phyloP scores from a whole-genome alignment of 1,140 invertebrate genomes.

The Lordiphosa stackelbergi region DNA sequence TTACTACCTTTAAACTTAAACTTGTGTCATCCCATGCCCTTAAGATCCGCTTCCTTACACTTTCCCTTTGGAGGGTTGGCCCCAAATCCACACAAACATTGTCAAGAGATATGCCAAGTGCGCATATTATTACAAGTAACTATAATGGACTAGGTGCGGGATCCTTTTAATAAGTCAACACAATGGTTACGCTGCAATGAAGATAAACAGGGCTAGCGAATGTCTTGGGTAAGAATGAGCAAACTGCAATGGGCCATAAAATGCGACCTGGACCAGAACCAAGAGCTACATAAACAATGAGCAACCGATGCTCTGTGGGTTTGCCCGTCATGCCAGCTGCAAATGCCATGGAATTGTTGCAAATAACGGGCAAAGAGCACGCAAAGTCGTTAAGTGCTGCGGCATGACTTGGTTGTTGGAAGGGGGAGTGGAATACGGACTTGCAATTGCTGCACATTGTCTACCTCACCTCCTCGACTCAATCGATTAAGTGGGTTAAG shows the following conservation, averaged over 20 bases:
- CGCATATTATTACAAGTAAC: constrained; percentile 7
- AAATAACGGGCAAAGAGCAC: constrained; percentile 34
- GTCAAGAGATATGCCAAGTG: constrained; percentile 15
- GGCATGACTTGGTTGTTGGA: constrained; percentile 32
- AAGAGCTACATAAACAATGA: constrained; percentile 42
- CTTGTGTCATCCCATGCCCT: constrained; percentile 28
- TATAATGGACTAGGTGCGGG: constrained; percentile 25
- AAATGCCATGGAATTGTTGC: constrained; percentile 37
- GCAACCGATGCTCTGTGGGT: constrained; percentile 19
- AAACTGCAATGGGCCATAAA: constrained; percentile 28
- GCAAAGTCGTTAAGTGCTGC: constrained; percentile 59
- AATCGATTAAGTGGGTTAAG: constrained; percentile 67
- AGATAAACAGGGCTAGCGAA: constrained; percentile 1
- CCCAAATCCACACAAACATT: constrained; percentile 37
- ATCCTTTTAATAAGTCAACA: constrained; percentile 46
- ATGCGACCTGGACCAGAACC: constrained; percentile 7
- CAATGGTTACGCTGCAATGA: constrained; percentile 8
- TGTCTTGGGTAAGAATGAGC: constrained; percentile 1
- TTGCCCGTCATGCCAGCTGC: constrained; percentile 36
- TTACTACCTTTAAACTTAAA: no score
- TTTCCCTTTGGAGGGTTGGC: not conserved
- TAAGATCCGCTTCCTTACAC: constrained; percentile 13
- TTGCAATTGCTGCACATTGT: constrained; percentile 30
- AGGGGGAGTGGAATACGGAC: not conserved
- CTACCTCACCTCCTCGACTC: constrained; percentile 10